Evolutionary conservation across 2,888 invertebrate genomes (phyloP), one percentile per base, ranked within the genome.

Genomic region (Heteromyza rotundicornis): DNA sequence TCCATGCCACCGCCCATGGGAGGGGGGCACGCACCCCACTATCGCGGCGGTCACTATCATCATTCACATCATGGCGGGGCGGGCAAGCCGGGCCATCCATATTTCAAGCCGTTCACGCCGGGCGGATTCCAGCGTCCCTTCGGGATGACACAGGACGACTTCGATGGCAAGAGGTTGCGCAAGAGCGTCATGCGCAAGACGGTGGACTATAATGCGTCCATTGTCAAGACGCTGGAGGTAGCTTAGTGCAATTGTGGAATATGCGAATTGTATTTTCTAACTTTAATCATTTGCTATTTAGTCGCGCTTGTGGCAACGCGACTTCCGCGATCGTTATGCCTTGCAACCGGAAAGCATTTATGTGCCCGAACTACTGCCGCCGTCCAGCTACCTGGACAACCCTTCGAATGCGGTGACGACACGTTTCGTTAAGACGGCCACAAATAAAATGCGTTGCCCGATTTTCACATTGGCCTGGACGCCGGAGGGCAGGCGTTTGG

Each of bases 381-480:
- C 98, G 2, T 91, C 94, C n/a, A 92, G 93, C 72, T 94, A 95
- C 80, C 88, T 92, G 55, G 95, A 98, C 80, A 96, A 96, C 84
- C 95, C 98, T 2, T 96, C 96, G 71, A 99, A 99, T 86, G 94
- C 97, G 69, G 95, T 96, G 14, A 95, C 96, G 2, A 93, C 93
- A 49, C 85, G 96, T 77, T 98, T 98, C 84, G 98, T 99, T 7
- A 93, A 99, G 84, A 96, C 98, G n/a, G 98, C 99, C 8, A 98
- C 98, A 59, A 99, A 99, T 84, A 99, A 99, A 87, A 96, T 98
- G 92, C 89, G 98, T 71, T 99, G 99, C 85, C 99, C 99, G 0
- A 97, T 99, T 75, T 99, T 99, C 83, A 96, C 96, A 75, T 91
- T 99, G 80, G 95, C 96, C 14, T 99, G 99, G 99, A 99, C 99